phyloP scores from a whole-genome alignment of 2,797 vertebrate genomes.

The Spheniscus humboldti region DNA sequence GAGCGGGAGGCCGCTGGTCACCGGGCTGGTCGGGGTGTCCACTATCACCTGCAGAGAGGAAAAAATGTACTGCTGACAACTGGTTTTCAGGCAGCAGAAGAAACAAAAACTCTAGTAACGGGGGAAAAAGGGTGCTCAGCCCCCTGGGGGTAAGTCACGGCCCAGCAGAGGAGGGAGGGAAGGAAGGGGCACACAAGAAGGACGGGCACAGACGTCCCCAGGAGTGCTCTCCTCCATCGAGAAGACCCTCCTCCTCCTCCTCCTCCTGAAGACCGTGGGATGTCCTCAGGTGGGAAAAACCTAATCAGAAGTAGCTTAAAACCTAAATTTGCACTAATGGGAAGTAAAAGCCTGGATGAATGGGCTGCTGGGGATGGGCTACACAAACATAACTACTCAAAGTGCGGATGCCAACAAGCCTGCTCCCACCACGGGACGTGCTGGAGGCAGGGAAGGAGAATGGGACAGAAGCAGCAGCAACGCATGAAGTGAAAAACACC shows the following conservation, averaged over 20 bases:
- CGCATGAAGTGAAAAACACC: background rate
- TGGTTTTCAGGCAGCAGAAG: background rate
- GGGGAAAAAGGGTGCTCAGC: background rate
- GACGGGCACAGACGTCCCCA: background rate
- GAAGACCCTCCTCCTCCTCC: background rate
- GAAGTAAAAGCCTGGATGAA: background rate
- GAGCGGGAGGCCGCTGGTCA: slow-evolving; percentile 96
- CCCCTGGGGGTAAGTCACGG: background rate
- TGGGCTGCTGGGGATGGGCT: background rate
- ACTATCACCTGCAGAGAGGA: slow-evolving; percentile 87
- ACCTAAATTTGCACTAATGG: background rate
- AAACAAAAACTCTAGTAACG: background rate
- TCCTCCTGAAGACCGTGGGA: background rate
- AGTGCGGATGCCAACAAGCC: background rate
- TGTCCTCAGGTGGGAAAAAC: background rate
- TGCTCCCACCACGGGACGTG: background rate
- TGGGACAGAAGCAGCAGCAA: background rate
- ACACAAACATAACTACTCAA: background rate
- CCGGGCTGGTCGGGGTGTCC: slow-evolving; percentile 97
- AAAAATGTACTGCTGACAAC: background rate
- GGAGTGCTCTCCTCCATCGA: background rate
- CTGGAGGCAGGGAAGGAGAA: background rate
- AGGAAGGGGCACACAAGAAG: background rate
- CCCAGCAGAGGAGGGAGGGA: background rate
- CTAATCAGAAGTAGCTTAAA: background rate